phyloP scores from a whole-genome alignment of 2,797 vertebrate species.

The Eremophila alpestris region DNA sequence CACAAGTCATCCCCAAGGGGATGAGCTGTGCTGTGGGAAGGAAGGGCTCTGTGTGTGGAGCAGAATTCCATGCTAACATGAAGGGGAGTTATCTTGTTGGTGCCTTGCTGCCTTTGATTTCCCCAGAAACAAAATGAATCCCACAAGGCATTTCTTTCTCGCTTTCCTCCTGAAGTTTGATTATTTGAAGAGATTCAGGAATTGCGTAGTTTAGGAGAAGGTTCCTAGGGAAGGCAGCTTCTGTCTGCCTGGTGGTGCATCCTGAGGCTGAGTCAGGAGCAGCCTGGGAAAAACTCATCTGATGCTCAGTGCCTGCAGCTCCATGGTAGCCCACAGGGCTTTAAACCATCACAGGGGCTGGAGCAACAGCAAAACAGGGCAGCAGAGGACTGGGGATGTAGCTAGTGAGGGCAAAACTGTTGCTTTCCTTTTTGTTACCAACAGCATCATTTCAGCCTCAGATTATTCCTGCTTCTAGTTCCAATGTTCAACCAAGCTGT shows the following conservation, averaged over 20 bases:
- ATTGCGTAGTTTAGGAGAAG: background rate
- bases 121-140: background rate
- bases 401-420: background rate
- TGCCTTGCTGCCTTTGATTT: background rate
- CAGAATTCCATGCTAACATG: background rate
- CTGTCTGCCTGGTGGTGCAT: background rate
- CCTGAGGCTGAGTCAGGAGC: background rate
- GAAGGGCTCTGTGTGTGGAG: rapidly evolving
- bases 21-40: background rate
- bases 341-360: background rate
- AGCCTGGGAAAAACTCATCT: background rate
- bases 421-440: background rate
- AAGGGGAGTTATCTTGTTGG: background rate
- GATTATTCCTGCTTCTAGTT: background rate
- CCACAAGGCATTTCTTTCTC: background rate
- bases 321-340: background rate
- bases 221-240: background rate
- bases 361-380: background rate
- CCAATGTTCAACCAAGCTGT: rapidly evolving
- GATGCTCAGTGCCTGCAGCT: background rate
- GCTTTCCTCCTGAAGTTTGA: background rate
- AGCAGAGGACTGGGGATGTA: background rate
- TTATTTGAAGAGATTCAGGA: background rate
- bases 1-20: background rate
- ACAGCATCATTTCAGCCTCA: background rate